Conservation (phyloP, 1,140 invertebrate genomes). For the Globodera ellingtonae region DNA sequence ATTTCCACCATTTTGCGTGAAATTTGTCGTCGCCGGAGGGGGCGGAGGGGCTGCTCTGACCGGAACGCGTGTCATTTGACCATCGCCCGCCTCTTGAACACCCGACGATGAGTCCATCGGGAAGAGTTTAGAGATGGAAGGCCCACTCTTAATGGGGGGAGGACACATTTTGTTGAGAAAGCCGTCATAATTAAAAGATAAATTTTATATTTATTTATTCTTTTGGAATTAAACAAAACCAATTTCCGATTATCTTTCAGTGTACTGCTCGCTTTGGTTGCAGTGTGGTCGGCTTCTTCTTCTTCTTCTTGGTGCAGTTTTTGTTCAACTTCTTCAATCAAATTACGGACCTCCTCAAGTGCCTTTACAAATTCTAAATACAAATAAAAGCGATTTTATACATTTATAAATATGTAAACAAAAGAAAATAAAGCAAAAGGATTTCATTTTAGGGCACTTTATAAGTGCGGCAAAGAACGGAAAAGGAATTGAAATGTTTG, state of each 20-base stretch:
- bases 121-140: too few species aligned
- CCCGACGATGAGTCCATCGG: neutral
- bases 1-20: neutral
- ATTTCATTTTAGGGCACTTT: neutral
- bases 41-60: neutral
- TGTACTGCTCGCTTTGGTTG: neutral
- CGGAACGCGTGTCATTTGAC: neutral
- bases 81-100: neutral
- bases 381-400: neutral
- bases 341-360: conserved; percentile 7
- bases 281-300: neutral
- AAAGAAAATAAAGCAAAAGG: neutral
- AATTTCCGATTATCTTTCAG: neutral
- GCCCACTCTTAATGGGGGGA: neutral
- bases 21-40: neutral
- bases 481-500: too few species aligned
- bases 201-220: too few species aligned
- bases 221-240: neutral
- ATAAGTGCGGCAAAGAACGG: too few species aligned
- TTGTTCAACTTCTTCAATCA: conserved; percentile 10
- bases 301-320: conserved; percentile 4
- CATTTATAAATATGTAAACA: neutral
- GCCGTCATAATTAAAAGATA: too few species aligned
- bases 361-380: conserved; percentile 21
- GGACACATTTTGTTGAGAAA: too few species aligned